Conservation (phyloP, 2,113 vertebrate species). For the Chionodraco myersi region DNA sequence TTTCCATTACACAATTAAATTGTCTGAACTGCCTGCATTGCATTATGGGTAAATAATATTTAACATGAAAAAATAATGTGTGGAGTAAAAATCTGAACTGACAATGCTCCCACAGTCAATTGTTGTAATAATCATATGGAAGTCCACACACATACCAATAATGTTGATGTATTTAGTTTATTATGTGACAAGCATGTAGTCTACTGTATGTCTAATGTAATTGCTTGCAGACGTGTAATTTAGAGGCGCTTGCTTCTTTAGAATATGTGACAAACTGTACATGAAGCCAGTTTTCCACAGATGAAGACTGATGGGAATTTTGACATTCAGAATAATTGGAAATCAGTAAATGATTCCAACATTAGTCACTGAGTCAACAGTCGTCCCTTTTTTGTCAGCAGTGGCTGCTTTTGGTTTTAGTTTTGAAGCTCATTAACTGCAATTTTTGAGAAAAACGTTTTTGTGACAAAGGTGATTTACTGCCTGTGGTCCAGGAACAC, state of each 20-base stretch:
- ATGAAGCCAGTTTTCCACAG: constrained; percentile 7
- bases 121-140: too few species aligned
- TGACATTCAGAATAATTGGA: constrained; percentile 22
- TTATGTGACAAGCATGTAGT: neutral
- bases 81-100: too few species aligned
- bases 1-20: too few species aligned
- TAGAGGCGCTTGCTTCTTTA: neutral
- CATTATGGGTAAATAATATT: too few species aligned
- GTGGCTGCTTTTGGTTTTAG: constrained; percentile 24
- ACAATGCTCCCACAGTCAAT: too few species aligned
- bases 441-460: constrained; percentile 40
- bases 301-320: constrained; percentile 10
- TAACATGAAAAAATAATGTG: too few species aligned
- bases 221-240: constrained; percentile 7
- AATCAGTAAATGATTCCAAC: constrained; percentile 12
- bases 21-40: too few species aligned
- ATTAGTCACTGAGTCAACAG: constrained; percentile 36
- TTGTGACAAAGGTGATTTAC: constrained; percentile 35
- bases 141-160: too few species aligned
- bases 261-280: neutral
- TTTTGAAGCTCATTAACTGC: constrained; percentile 41
- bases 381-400: neutral
- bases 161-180: neutral
- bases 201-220: constrained; percentile 1
- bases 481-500: constrained; percentile 28